Conservation (phyloP, 2,888 invertebrate species). For the Andrena hattorfiana region DNA sequence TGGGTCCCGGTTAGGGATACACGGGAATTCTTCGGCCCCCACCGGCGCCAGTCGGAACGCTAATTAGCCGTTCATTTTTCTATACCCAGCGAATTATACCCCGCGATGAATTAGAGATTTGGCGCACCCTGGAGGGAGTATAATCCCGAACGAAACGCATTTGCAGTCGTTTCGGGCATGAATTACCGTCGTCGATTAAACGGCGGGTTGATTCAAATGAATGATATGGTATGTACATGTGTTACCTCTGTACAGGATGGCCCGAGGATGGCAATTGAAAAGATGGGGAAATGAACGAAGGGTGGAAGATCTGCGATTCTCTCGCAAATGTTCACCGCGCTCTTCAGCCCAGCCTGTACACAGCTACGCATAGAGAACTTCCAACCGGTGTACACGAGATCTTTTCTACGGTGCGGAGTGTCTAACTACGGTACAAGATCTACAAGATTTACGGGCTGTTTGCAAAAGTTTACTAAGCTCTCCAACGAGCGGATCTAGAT, state of each 20-base stretch:
- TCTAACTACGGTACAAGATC: conserved; percentile 56
- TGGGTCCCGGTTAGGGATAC: conserved; percentile 47
- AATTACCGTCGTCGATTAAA: too few relatives aligned
- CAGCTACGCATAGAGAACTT: not conserved
- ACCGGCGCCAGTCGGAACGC: not conserved
- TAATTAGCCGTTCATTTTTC: conserved; percentile 45
- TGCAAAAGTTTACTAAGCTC: conserved; percentile 16
- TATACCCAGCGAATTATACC: not conserved
- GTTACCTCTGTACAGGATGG: too few relatives aligned
- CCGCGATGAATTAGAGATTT: conserved; percentile 2
- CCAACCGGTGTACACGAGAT: conserved; percentile 45
- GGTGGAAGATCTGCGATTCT: too few relatives aligned
- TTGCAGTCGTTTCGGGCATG: too few relatives aligned
- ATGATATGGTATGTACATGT: too few relatives aligned
- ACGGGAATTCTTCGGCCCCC: conserved; percentile 46
- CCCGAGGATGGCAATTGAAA: too few relatives aligned
- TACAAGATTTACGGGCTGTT: conserved; percentile 42
- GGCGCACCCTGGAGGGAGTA: not conserved
- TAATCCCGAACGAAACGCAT: not conserved
- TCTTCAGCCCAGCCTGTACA: not conserved
- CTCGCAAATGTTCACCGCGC: not conserved
- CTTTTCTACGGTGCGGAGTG: conserved; percentile 53
- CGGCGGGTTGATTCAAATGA: too few relatives aligned
- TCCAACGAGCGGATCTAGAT: not conserved
- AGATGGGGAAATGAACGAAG: too few relatives aligned